Base-by-base conservation (phyloP, 2,888 invertebrate genomes). In the Heliconius sara region DNA sequence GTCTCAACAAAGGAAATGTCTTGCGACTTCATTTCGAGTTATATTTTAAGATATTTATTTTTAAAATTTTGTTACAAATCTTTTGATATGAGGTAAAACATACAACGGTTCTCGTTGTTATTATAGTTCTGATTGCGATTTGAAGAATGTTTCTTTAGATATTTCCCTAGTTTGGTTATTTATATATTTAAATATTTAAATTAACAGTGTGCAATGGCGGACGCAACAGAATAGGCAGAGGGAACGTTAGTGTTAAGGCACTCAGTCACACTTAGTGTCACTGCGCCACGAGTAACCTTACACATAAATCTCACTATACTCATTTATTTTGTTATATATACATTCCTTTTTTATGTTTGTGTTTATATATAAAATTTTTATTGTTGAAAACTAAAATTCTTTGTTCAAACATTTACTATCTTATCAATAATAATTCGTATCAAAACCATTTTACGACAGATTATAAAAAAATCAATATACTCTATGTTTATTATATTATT, bases 11-110 rank as follows among this genome's bases (percentile, higher is more conserved):
- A 43, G 68, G 9, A 70, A 68, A 39, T 68, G 68, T 68, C 68
- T 43, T 39, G 25, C 39, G 39, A 70, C 68, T 43, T 43, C 68
- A 70, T 70, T 43, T 13, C 43, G 25, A 70, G 68, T 70, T 43
- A 43, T 70, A 70, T 70, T 70, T 70, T 70, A 16, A 70, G n/a
- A 43, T 70, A 25, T 43, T 68, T 68, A 68, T n/a, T 70, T 68
- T 7, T n/a, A 12, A 43, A 25, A 43, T 43, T 70, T 43, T 43
- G 39, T 25, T 70, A 34, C n/a, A 39, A 39, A 68, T 68, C 39
- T 68, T 70, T 70, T 43, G 12, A 43, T 70, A 43, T 43, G 25
- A 70, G n/a, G 43, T n/a, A 25, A 43, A 25, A 25, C 39, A 43
- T 70, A 25, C n/a, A 25, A 7, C 13, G 16, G 19, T 27, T 65